A percentile compares a stretch with the other conserved stretches of the same genome.
phyloP scores from a whole-genome alignment of 2,888 invertebrate species.

The Eremobia ochroleuca region DNA sequence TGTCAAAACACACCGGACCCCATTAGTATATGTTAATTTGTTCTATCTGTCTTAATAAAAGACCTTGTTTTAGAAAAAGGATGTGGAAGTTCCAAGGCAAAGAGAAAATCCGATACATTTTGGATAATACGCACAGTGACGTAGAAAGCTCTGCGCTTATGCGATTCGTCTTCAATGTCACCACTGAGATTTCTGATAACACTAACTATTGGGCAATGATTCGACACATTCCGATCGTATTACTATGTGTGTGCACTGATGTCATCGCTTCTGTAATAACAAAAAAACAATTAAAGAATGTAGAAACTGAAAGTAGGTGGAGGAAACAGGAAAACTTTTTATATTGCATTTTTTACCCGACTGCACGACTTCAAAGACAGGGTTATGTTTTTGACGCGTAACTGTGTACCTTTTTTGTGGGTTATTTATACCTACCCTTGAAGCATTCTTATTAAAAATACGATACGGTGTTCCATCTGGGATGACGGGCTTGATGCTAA shows the following conservation, averaged over 20 bases:
- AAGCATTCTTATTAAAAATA: not conserved
- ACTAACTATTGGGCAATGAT: conserved; percentile 1
- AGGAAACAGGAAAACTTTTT: too few relatives aligned
- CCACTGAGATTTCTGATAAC: not conserved
- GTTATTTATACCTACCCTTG: too few relatives aligned
- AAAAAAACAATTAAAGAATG: not conserved
- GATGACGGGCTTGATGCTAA: too few relatives aligned
- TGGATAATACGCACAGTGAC: not conserved
- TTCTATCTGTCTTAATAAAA: not conserved
- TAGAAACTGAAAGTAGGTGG: not conserved
- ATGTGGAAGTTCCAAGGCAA: not conserved
- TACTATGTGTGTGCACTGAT: conserved; percentile 5
- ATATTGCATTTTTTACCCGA: not conserved
- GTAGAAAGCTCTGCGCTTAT: not conserved
- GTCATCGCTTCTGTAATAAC: not conserved
- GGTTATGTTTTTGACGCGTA: too few relatives aligned
- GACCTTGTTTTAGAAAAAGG: not conserved
- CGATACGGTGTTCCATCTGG: too few relatives aligned
- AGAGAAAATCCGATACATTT: not conserved
- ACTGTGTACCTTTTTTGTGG: too few relatives aligned
- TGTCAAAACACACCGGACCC: not conserved
- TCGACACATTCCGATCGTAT: not conserved
- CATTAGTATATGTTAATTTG: not conserved
- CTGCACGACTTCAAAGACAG: not conserved
- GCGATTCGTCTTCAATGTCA: not conserved